Conservation (phyloP, 2,888 invertebrate genomes). For the Macrosoma leucophasiata region DNA sequence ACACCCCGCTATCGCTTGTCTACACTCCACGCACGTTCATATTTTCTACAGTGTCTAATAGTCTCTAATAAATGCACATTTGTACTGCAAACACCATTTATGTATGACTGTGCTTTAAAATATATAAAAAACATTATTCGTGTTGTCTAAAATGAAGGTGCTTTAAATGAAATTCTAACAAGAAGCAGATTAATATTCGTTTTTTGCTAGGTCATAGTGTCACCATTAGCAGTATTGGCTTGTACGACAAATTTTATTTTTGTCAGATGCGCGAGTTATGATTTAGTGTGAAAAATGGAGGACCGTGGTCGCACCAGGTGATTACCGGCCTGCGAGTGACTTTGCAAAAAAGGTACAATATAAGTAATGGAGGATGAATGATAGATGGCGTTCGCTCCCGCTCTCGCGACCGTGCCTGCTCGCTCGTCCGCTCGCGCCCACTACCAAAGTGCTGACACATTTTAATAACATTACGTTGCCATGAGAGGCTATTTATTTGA, state of each 20-base stretch:
- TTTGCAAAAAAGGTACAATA: slow-evolving; percentile 75
- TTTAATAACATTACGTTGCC: slow-evolving; percentile 72
- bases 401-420: slow-evolving; percentile 37
- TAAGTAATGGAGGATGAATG: slow-evolving; percentile 76
- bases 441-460: slow-evolving; percentile 73
- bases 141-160: slow-evolving; percentile 2
- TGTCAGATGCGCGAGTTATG: slow-evolving; percentile 71
- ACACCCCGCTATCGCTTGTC: slow-evolving; percentile 4
- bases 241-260: slow-evolving; percentile 74
- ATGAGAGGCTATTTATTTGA: slow-evolving; percentile 70
- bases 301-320: slow-evolving; percentile 71
- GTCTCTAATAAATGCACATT: neutral
- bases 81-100: neutral
- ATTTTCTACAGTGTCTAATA: no score
- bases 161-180: slow-evolving; percentile 28
- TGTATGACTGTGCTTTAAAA: neutral
- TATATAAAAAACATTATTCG: slow-evolving; percentile 1
- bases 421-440: slow-evolving; percentile 40
- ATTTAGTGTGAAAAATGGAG: slow-evolving; percentile 73
- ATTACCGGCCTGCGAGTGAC: slow-evolving; percentile 74
- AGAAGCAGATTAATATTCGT: slow-evolving; percentile 40
- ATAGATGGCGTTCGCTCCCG: slow-evolving; percentile 61
- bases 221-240: slow-evolving; percentile 69
- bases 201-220: slow-evolving; percentile 60
- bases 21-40: no score